phyloP scores from a whole-genome alignment of 1,140 invertebrate genomes.

The Conopomorpha cramerella region DNA sequence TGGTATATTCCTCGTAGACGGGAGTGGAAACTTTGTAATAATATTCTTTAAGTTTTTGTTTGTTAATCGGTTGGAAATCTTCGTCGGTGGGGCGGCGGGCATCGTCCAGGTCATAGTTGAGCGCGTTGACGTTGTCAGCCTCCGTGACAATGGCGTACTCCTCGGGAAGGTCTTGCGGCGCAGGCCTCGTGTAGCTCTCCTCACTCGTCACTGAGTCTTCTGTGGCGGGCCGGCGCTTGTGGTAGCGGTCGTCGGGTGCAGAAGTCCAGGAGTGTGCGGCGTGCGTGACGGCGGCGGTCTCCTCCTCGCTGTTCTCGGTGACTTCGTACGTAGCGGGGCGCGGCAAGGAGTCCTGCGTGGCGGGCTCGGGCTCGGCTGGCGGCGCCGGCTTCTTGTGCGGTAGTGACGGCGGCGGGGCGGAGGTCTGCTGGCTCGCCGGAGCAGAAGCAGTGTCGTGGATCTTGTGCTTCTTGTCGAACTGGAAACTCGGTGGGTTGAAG shows the following conservation, averaged over 20 bases:
- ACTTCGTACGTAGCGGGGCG: conserved; percentile 46
- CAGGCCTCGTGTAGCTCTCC: conserved; percentile 19
- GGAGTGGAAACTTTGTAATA: conserved; percentile 48
- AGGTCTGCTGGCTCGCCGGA: conserved; percentile 29
- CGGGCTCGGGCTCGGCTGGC: conserved; percentile 17
- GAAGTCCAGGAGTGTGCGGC: conserved; percentile 24
- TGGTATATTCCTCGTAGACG: conserved; percentile 20
- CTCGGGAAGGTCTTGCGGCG: conserved; percentile 26
- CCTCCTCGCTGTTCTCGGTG: conserved; percentile 35
- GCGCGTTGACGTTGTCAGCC: conserved; percentile 34
- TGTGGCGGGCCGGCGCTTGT: conserved; percentile 16
- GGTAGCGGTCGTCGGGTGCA: conserved; percentile 20
- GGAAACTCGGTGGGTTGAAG: conserved; percentile 21
- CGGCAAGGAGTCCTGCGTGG: conserved; percentile 14
- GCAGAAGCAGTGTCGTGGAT: conserved; percentile 27
- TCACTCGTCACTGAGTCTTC: conserved; percentile 24
- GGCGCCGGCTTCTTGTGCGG: conserved; percentile 16
- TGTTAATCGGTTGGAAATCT: conserved; percentile 43
- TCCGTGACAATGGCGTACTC: conserved; percentile 46
- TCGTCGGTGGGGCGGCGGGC: conserved; percentile 40
- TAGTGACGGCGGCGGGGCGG: conserved; percentile 26
- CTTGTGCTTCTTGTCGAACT: conserved; percentile 31
- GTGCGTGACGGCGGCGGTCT: conserved; percentile 23
- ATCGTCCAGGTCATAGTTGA: conserved; percentile 37
- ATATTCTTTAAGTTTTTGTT: conserved; percentile 46